Conservation (phyloP, 2,888 invertebrate species). For the Rambutsinella grinnellia region DNA sequence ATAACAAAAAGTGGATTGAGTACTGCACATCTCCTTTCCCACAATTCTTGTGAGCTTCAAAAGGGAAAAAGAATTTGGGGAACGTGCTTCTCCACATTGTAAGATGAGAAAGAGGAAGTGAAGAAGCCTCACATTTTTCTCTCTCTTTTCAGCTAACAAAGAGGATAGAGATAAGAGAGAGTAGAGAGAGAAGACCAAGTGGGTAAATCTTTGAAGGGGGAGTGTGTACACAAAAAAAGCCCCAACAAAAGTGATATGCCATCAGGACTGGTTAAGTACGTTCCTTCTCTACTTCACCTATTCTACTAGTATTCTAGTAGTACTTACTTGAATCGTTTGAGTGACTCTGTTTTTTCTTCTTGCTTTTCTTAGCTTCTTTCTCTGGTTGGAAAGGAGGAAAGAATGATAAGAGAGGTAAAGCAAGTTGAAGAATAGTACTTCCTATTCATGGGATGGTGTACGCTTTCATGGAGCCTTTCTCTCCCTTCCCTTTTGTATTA, state of each 20-base stretch:
- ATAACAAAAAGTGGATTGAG: neutral
- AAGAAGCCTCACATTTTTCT: neutral
- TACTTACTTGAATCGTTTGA: neutral
- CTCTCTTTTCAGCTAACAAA: slow-evolving; percentile 1
- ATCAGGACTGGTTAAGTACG: neutral
- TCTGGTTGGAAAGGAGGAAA: neutral
- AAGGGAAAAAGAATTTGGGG: neutral
- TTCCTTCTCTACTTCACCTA: neutral
- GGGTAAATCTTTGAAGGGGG: neutral
- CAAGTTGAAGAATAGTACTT: slow-evolving; percentile 33
- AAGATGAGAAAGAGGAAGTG: neutral
- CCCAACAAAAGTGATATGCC: neutral
- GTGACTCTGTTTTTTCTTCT: neutral
- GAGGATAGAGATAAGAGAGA: neutral
- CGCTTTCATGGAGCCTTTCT: neutral
- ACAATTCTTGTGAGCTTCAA: neutral
- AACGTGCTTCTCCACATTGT: neutral
- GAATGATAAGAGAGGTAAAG: slow-evolving; percentile 35
- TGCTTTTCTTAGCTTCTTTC: neutral
- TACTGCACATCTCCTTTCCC: neutral
- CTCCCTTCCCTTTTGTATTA: neutral
- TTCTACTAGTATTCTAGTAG: neutral
- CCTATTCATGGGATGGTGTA: neutral
- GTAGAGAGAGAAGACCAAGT: neutral
- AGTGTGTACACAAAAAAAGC: neutral